A percentile compares a stretch with the other conserved stretches of the same genome.
Conservation (phyloP, 1,140 invertebrate genomes). For the Littorina saxatilis region DNA sequence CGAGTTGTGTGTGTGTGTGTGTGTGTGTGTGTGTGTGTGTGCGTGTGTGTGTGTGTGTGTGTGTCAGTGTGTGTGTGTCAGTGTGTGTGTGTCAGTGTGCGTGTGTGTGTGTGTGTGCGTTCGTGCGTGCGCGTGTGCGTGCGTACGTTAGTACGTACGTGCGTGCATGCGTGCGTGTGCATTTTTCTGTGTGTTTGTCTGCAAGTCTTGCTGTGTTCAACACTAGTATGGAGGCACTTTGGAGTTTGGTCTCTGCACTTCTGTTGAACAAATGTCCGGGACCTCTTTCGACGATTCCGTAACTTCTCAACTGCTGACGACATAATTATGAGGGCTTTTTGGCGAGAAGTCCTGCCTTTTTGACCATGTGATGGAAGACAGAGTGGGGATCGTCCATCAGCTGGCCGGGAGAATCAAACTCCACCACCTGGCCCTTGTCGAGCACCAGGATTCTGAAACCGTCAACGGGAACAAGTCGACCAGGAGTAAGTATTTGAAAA, state of each 20-base stretch:
- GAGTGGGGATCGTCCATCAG: slow-evolving; percentile 84
- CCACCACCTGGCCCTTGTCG: slow-evolving; percentile 83
- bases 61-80: background rate
- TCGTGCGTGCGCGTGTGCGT: background rate
- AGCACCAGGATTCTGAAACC: slow-evolving; percentile 87
- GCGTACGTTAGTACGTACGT: no score
- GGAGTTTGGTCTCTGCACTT: background rate
- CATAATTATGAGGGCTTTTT: background rate
- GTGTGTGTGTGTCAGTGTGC: background rate
- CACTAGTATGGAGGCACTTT: no score
- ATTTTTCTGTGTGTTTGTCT: no score
- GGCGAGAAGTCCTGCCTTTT: background rate
- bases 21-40: background rate
- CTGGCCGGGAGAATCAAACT: slow-evolving; percentile 74
- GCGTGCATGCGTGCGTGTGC: background rate
- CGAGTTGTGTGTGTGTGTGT: background rate
- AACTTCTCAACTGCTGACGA: no score
- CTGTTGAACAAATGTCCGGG: no score
- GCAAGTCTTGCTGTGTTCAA: no score
- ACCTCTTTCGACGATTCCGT: no score
- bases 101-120: background rate
- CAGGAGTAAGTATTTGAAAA: no score
- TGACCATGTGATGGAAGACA: slow-evolving; percentile 93
- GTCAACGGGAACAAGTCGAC: no score
- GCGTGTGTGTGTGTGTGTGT: background rate